Conservation (phyloP, 2,113 vertebrate genomes). For the Mirounga angustirostris region DNA sequence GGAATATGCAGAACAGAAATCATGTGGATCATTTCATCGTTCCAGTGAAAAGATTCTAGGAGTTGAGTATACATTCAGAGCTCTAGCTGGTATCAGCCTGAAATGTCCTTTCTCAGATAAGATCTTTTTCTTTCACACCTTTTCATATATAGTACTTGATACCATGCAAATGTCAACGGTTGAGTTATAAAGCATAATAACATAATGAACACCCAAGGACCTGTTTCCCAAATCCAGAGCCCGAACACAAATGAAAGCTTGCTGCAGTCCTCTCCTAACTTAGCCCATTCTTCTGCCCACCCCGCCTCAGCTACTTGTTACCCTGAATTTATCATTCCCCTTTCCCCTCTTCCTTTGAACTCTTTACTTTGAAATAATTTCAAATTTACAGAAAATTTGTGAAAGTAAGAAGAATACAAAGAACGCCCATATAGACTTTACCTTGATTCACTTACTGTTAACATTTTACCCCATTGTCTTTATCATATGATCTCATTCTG, state of each 20-base stretch:
- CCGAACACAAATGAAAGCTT: background rate
- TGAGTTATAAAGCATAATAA: background rate
- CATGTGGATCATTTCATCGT: background rate
- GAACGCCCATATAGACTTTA: background rate
- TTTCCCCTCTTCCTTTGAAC: background rate
- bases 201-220: background rate
- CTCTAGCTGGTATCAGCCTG: background rate
- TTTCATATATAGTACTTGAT: background rate
- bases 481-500: background rate
- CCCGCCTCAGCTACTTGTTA: background rate
- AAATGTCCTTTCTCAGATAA: background rate
- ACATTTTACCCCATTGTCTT: background rate
- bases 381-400: background rate
- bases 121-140: background rate
- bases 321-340: background rate
- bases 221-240: background rate
- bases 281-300: background rate
- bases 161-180: background rate
- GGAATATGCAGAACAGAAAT: background rate
- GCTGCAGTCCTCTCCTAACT: rapidly evolving
- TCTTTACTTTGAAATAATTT: constrained; percentile 12
- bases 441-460: background rate
- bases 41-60: background rate
- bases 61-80: background rate
- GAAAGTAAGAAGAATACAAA: background rate